These are phyloP conservation scores for Lemur catta DNA, from an alignment of 2,797 vertebrate genomes.

Conservation along the genomic window DNA sequence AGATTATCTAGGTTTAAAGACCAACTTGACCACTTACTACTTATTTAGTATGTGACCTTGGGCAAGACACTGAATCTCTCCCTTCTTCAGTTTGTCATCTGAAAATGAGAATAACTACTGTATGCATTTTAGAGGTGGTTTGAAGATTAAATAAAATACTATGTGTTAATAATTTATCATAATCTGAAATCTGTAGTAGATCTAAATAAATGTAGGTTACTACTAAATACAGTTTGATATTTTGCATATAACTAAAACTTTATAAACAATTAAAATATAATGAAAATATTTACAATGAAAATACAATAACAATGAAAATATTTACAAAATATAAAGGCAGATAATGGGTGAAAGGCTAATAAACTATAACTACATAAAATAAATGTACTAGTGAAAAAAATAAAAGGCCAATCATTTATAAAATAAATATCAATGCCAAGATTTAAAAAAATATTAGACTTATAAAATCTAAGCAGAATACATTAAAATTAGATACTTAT, in stretches of 20 bases:
- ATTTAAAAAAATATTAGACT: background rate
- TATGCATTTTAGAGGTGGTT: background rate
- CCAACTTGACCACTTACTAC: background rate
- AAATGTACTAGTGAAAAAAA: background rate
- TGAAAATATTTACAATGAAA: background rate
- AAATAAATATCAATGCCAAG: background rate
- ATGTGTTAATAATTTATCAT: background rate
- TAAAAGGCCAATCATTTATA: background rate
- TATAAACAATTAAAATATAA: background rate
- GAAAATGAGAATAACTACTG: background rate
- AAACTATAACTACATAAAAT: background rate
- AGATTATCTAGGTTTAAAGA: background rate
- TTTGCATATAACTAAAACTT: background rate
- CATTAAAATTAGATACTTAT: background rate
- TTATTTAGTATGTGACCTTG: background rate
- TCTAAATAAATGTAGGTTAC: background rate
- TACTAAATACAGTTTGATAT: background rate
- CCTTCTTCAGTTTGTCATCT: background rate
- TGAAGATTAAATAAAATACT: background rate
- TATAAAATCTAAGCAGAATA: background rate
- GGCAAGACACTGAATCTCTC: background rate
- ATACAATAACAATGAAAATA: background rate
- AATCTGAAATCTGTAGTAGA: background rate
- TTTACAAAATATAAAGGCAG: background rate
- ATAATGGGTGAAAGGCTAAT: background rate